Percentiles rank a stretch among this genome's conserved stretches.
Conservation (phyloP, 2,797 vertebrate genomes). For the Myiotriccus ornatus region DNA sequence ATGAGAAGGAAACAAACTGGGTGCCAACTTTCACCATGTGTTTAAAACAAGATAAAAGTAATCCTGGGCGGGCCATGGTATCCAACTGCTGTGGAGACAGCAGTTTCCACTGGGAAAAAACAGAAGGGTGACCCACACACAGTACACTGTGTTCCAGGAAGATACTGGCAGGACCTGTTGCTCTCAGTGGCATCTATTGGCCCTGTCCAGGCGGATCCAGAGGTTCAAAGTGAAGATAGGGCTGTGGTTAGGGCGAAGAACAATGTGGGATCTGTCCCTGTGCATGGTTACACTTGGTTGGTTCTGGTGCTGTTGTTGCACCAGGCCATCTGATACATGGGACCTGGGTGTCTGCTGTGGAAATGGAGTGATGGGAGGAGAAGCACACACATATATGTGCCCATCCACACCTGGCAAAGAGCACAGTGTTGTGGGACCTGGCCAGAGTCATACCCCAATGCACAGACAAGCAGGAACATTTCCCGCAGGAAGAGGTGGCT, state of each 20-base stretch:
- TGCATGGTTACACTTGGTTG: rapidly evolving
- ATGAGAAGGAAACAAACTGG: background rate
- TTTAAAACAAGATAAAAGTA: background rate
- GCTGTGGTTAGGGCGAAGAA: background rate
- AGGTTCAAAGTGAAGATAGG: background rate
- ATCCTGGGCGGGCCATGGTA: background rate
- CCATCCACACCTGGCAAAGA: background rate
- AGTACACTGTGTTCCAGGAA: rapidly evolving
- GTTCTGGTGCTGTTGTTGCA: rapidly evolving
- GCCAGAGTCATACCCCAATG: background rate
- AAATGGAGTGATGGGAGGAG: background rate
- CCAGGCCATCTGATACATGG: background rate
- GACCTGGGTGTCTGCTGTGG: background rate
- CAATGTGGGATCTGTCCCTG: background rate
- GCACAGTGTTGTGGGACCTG: background rate
- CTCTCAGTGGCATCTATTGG: background rate
- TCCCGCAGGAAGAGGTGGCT: background rate
- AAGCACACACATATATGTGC: background rate
- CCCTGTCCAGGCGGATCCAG: rapidly evolving
- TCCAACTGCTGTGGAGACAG: background rate
- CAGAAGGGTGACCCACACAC: rapidly evolving
- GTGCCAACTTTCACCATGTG: background rate
- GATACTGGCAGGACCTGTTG: no score
- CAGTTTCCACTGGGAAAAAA: background rate
- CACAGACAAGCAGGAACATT: background rate